A percentile compares a stretch with the other conserved stretches of the same genome.
These are phyloP conservation scores for Sander lucioperca DNA, from an alignment of 2,113 vertebrate species.

Conservation along the genomic window DNA sequence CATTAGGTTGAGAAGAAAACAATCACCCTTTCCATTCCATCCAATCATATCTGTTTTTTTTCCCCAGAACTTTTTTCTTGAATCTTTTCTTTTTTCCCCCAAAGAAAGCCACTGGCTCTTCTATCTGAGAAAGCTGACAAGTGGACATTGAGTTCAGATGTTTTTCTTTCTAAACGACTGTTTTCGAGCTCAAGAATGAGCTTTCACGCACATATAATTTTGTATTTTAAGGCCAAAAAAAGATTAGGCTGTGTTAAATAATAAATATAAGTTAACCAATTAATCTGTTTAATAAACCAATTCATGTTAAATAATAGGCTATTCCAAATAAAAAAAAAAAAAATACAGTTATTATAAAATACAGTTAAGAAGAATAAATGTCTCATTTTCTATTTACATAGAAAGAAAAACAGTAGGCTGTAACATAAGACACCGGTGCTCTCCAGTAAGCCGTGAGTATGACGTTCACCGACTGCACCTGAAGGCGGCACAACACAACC, in stretches of 20 bases:
- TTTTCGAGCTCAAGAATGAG: neutral
- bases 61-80: neutral
- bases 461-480: neutral
- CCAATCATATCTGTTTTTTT: no score
- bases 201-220: neutral
- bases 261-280: neutral
- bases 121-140: neutral
- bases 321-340: neutral
- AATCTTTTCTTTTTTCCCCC: neutral
- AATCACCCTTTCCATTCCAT: no score
- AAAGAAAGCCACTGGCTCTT: neutral
- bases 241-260: neutral
- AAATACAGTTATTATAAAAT: neutral
- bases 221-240: neutral
- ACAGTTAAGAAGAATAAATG: neutral
- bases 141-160: neutral
- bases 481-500: conserved; percentile 49
- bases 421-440: no score
- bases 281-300: no score
- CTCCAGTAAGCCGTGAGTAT: no score
- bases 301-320: neutral
- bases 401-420: neutral
- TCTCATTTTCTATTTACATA: neutral
- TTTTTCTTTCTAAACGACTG: neutral
- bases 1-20: neutral